These are phyloP conservation scores for Pyrochroa serraticornis DNA, from an alignment of 2,888 invertebrate genomes.

Conservation along the genomic window DNA sequence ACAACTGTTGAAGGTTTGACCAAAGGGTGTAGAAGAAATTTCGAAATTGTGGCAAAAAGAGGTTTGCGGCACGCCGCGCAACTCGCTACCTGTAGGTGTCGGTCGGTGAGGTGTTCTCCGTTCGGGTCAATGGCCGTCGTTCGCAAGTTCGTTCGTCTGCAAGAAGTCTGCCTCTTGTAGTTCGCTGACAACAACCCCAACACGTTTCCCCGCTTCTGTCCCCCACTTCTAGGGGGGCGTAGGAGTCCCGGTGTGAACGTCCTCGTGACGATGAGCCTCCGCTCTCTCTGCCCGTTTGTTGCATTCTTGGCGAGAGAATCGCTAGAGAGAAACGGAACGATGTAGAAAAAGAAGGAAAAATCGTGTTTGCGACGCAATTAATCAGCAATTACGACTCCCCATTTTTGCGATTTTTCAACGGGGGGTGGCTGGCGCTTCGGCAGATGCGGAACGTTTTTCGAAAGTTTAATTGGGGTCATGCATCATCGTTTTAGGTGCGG, in stretches of 20 bases:
- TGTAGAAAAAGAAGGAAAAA: background rate
- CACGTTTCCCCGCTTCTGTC: conserved; percentile 6
- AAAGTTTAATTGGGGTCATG: too few species aligned
- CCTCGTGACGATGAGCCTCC: conserved; percentile 15
- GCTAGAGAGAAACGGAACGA: too few species aligned
- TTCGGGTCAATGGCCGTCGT: conserved; percentile 19
- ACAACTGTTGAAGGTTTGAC: too few species aligned
- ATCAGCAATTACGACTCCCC: background rate
- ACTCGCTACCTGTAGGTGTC: conserved; percentile 24
- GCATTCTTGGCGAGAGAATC: too few species aligned
- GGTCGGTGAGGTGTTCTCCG: conserved; percentile 14
- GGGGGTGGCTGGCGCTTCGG: too few species aligned
- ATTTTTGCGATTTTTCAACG: background rate
- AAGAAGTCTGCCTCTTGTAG: conserved; percentile 27
- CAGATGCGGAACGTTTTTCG: too few species aligned
- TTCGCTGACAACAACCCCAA: conserved; percentile 12
- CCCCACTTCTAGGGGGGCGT: conserved; percentile 24
- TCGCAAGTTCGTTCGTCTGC: conserved; percentile 31
- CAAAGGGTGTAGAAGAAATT: too few species aligned
- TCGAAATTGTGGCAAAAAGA: too few species aligned
- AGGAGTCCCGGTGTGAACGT: conserved; percentile 35
- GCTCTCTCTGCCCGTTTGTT: too few species aligned
- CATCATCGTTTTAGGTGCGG: too few species aligned
- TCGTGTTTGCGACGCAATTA: background rate
- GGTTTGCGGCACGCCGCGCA: too few species aligned